Evolutionary conservation across 2,888 invertebrate genomes (phyloP).

Genomic region (Eueremaeus valkanovi): DNA sequence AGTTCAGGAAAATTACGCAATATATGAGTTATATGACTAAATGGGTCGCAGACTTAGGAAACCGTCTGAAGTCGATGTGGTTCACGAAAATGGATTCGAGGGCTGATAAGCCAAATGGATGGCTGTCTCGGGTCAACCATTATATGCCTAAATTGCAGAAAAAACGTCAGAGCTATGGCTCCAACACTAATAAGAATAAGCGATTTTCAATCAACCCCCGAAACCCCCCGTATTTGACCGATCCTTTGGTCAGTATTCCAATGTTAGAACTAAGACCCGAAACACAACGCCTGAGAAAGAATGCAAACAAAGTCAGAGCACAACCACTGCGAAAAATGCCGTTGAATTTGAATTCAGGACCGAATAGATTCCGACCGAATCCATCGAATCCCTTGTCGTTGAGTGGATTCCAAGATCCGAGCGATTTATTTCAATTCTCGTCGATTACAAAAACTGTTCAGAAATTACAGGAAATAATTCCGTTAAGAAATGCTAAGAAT

Average conservation of each 20-base stretch:
- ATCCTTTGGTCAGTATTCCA: slow-evolving; percentile 24
- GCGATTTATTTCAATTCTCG: not conserved
- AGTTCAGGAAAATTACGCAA: slow-evolving; percentile 12
- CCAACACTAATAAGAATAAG: not conserved
- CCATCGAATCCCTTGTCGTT: not conserved
- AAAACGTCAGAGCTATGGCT: not conserved
- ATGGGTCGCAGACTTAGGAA: slow-evolving; percentile 26
- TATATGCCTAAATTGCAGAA: slow-evolving; percentile 5
- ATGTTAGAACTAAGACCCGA: slow-evolving; percentile 28
- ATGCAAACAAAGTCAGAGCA: not conserved
- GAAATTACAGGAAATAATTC: slow-evolving; percentile 3
- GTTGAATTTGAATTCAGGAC: not conserved
- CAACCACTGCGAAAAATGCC: not conserved
- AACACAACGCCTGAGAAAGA: not conserved
- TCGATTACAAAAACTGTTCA: not conserved
- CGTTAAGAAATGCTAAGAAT: not conserved
- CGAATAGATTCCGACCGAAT: not conserved
- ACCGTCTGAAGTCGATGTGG: slow-evolving; percentile 25
- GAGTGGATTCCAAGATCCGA: not conserved
- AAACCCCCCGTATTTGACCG: not conserved
- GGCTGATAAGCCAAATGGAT: not conserved
- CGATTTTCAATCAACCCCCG: not conserved
- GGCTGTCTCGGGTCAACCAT: slow-evolving; percentile 2
- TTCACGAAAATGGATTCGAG: not conserved
- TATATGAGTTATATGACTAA: slow-evolving; percentile 35